Evolutionary conservation across 1,140 invertebrate genomes (phyloP), one percentile per base, ranked within the genome.

Genomic region (Pseudobourletiella spinata): DNA sequence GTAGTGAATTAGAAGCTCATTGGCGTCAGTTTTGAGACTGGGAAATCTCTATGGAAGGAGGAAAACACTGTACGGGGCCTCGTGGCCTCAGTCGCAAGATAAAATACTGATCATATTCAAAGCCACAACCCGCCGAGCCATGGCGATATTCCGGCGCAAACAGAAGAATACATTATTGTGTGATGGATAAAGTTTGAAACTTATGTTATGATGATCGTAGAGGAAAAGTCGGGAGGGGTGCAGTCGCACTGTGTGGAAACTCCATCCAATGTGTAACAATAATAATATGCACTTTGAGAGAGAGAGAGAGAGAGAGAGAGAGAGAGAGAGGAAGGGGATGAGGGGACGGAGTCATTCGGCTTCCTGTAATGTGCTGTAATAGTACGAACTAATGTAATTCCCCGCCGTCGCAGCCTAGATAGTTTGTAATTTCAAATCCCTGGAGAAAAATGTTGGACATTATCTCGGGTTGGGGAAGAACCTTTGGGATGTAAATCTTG

Each of bases 341-440:
- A 48, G 14, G 18, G 6, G 22, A 22, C 6, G 22, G 44, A 16
- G 44, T 14, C 6, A 39, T 39, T 11, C 35, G 8, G n/a, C 35
- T 39, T 39, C 8, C 8, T 39, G 35, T 39, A 8, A 39, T 11
- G 35, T 11, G 35, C 15, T 46, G 6, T 46, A 46, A 20, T 20
- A 4, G 15, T 20, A 46, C 6, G 44, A 18, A 46, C 44, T 46
- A 46, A 46, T 46, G 18, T 46, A 46, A 46, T 52, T 22, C 18
- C 24, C 8, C 29, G 50, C 18, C 24, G 6, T 18, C 8, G 8
- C 18, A 52, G 50, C 29, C 4, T 3, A 55, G 52, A 35, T 55
- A 55, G 52, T 55, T 55, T 32, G 52, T 55, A 55, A 55, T 55
- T 55, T 55, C 28, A 55, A 55, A 20, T 32, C 22, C 28, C 30